A percentile compares a stretch with the other conserved stretches of the same genome.
These are phyloP conservation scores for Stigmatopora argus DNA, from an alignment of 2,113 vertebrate species.

Conservation along the genomic window DNA sequence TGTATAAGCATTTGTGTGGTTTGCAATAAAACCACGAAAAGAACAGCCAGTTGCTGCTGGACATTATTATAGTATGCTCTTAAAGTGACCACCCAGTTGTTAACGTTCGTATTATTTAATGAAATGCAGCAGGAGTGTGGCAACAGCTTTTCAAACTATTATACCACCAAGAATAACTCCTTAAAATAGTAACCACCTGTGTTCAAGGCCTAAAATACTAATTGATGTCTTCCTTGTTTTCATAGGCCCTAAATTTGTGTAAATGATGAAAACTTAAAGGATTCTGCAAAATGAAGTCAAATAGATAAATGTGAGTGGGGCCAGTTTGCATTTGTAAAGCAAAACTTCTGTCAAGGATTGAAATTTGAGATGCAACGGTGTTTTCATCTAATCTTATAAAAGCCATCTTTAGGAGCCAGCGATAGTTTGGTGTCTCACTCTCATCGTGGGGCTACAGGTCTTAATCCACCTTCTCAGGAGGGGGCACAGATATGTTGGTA, in stretches of 20 bases:
- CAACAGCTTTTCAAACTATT: slow-evolving; percentile 6
- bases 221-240: slow-evolving; percentile 24
- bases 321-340: slow-evolving; percentile 8
- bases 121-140: slow-evolving; percentile 4
- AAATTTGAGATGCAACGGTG: slow-evolving; percentile 32
- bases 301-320: slow-evolving; percentile 10
- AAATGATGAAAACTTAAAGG: slow-evolving; percentile 4
- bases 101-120: slow-evolving; percentile 26
- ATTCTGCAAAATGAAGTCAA: neutral
- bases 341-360: slow-evolving; percentile 14
- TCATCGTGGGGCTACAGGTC: slow-evolving; percentile 54
- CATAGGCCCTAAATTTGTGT: slow-evolving; percentile 16
- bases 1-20: neutral
- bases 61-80: neutral
- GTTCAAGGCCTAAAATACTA: slow-evolving; percentile 28
- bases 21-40: neutral
- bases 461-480: slow-evolving; percentile 64
- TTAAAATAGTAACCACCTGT: slow-evolving; percentile 28
- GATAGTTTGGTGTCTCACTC: slow-evolving; percentile 40
- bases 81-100: neutral
- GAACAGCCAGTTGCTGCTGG: neutral
- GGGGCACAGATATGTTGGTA: slow-evolving; percentile 60
- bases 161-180: neutral
- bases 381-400: slow-evolving; percentile 51
- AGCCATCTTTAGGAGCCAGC: slow-evolving; percentile 48